phyloP scores from a whole-genome alignment of 2,113 vertebrate species.

The Thalassarche chlororhynchos region DNA sequence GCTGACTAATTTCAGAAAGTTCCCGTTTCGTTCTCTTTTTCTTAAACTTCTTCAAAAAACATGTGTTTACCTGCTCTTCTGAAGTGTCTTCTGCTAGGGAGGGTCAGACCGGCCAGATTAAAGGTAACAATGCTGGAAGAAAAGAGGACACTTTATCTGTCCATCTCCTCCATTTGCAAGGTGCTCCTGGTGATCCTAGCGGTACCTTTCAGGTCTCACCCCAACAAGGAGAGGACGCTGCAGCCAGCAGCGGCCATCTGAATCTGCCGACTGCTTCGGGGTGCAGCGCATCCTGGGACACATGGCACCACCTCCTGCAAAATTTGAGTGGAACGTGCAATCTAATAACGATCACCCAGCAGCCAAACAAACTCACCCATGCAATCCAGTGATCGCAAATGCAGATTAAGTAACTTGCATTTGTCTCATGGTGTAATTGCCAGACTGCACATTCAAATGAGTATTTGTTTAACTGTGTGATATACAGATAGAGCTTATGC shows the following conservation, averaged over 20 bases:
- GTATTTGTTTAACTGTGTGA: slow-evolving; percentile 58
- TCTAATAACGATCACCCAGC: not conserved
- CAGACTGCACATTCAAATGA: slow-evolving; percentile 52
- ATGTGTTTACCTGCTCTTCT: not conserved
- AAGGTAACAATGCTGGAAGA: not conserved
- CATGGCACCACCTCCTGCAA: not conserved
- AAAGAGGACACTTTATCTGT: not conserved
- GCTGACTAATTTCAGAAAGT: slow-evolving; percentile 65
- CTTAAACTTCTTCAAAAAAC: not conserved
- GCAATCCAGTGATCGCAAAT: not conserved
- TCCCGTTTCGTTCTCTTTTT: not conserved
- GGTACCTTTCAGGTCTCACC: not conserved
- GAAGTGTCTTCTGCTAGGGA: not conserved
- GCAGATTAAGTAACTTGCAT: slow-evolving; percentile 33
- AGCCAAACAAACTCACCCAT: slow-evolving; percentile 5
- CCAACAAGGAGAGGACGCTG: not conserved
- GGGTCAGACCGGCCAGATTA: not conserved
- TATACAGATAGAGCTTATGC: slow-evolving; percentile 55
- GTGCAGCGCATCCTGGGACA: not conserved
- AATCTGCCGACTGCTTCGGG: not conserved
- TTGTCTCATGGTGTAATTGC: slow-evolving; percentile 49
- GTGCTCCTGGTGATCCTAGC: not conserved
- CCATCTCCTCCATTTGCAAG: not conserved
- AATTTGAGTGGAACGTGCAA: not conserved
- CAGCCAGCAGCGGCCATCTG: not conserved